Evolutionary conservation across 2,797 vertebrate genomes (phyloP).

Genomic region (Enteromius radiatus): DNA sequence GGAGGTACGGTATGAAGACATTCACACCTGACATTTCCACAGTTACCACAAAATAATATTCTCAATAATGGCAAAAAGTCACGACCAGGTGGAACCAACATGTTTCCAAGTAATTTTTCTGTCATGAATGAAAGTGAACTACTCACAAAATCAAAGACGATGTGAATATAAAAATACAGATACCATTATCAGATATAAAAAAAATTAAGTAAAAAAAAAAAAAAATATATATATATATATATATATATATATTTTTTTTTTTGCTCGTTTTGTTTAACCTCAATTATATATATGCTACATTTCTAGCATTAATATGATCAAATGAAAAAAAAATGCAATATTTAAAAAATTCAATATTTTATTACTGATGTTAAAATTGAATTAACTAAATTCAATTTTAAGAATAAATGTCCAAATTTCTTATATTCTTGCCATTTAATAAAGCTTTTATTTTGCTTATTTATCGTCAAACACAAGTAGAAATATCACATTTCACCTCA

Average conservation of each 20-base stretch:
- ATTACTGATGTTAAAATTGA: background rate
- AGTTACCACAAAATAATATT: background rate
- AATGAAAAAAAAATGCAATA: background rate
- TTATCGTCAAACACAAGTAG: background rate
- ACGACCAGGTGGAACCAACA: background rate
- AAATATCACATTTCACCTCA: background rate
- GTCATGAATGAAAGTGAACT: no score
- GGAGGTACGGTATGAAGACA: background rate
- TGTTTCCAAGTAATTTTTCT: background rate
- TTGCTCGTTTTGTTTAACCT: no score
- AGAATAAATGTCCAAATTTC: background rate
- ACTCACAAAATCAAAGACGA: background rate
- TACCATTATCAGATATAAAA: background rate
- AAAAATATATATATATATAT: no score
- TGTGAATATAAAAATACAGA: background rate
- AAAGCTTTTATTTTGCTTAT: background rate
- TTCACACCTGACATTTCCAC: background rate
- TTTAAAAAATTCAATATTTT: background rate
- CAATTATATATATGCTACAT: no score
- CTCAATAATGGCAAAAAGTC: background rate
- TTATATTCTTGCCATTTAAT: background rate
- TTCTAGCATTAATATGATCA: background rate
- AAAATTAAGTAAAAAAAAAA: background rate
- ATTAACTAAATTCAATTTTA: background rate
- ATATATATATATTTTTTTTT: no score